Conservation (phyloP, 2,113 vertebrate genomes). For the Nycticryphes semicollaris region DNA sequence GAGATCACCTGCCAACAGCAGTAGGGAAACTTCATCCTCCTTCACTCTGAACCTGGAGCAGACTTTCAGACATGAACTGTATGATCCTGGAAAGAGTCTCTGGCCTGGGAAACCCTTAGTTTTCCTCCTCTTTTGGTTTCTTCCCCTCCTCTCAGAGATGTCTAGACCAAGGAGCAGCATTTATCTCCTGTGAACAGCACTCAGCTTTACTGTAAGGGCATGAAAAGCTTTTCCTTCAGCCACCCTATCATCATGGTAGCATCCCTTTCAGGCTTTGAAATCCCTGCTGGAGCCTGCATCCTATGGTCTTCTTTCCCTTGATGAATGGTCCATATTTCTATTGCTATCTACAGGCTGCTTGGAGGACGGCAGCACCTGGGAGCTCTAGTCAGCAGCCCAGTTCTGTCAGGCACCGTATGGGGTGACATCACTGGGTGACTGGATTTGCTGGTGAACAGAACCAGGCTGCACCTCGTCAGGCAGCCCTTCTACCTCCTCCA, state of each 20-base stretch:
- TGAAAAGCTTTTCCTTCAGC: not conserved
- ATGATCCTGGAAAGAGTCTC: slow-evolving; percentile 54
- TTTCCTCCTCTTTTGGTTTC: not conserved
- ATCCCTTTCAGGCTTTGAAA: not conserved
- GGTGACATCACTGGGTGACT: not conserved
- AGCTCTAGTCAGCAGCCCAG: not conserved
- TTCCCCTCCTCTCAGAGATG: not conserved
- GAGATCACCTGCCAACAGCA: slow-evolving; percentile 64
- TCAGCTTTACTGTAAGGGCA: not conserved
- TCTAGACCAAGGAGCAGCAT: not conserved
- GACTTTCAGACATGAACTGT: not conserved
- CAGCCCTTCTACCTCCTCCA: not conserved
- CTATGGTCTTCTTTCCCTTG: not conserved
- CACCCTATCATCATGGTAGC: not conserved
- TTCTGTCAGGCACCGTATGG: not conserved
- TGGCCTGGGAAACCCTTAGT: slow-evolving; percentile 31
- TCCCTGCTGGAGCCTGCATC: not conserved
- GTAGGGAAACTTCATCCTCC: slow-evolving; percentile 32
- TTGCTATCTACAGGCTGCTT: not conserved
- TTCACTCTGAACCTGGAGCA: slow-evolving; percentile 54
- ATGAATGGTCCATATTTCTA: not conserved
- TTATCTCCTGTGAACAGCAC: not conserved
- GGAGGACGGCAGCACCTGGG: accelerated
- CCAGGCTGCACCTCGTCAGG: not conserved
- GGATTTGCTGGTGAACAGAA: not conserved